A percentile compares a stretch with the other conserved stretches of the same genome.
phyloP scores from a whole-genome alignment of 2,797 vertebrate genomes.

The Calcarius lapponicus region DNA sequence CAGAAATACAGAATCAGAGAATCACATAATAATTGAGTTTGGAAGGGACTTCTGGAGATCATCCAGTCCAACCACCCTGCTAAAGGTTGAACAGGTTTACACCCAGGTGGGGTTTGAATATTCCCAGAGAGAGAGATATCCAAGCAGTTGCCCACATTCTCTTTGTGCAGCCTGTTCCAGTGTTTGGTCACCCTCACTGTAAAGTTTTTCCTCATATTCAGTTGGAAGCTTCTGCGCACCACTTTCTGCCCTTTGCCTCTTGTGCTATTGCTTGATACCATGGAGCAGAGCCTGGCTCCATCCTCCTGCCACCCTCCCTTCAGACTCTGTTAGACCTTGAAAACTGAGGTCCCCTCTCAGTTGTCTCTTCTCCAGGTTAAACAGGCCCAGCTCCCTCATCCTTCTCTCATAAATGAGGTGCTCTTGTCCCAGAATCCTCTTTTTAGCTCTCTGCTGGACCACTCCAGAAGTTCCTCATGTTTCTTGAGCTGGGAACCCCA shows the following conservation, averaged over 20 bases:
- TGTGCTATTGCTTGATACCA: rapidly evolving
- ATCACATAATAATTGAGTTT: not conserved
- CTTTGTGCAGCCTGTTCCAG: not conserved
- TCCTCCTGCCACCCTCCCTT: not conserved
- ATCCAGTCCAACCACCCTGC: not conserved
- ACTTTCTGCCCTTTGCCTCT: not conserved
- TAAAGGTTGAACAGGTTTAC: not conserved
- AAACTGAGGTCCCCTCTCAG: not conserved
- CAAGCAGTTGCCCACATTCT: not conserved
- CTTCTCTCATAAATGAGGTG: not conserved
- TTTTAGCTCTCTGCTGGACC: not conserved
- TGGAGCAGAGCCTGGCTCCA: not conserved
- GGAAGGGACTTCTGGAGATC: not conserved
- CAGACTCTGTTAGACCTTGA: not conserved
- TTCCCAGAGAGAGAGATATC: not conserved
- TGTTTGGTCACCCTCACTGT: not conserved
- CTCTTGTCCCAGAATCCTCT: not conserved
- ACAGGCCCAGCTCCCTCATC: not conserved
- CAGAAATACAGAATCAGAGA: not conserved
- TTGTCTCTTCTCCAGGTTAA: not conserved
- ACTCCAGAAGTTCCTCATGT: not conserved
- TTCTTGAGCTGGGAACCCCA: not conserved
- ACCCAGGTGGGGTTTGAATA: not conserved
- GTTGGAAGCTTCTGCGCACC: not conserved
- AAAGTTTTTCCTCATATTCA: not conserved